A percentile compares a stretch with the other conserved stretches of the same genome.
Evolutionary conservation across 2,888 invertebrate species (phyloP).

Genomic region (Rotaria magnacalcarata): DNA sequence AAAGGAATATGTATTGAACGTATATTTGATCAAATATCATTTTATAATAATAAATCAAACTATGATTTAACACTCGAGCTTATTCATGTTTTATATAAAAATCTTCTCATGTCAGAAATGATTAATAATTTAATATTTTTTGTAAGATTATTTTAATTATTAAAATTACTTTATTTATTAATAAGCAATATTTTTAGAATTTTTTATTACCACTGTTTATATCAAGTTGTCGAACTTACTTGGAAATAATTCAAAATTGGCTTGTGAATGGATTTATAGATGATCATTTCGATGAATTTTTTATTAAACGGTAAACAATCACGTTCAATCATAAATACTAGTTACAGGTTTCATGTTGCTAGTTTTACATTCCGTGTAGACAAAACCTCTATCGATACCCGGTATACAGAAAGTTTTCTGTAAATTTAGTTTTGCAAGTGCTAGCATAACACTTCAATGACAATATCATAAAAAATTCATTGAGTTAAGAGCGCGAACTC

Average conservation of each 20-base stretch:
- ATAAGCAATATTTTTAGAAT: background rate
- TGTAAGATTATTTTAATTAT: background rate
- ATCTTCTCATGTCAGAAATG: background rate
- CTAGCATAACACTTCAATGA: no score
- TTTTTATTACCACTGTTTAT: constrained; percentile 9
- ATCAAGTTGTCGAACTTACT: background rate
- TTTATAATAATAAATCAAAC: background rate
- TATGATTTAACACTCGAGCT: constrained; percentile 15
- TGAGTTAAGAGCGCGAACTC: no score
- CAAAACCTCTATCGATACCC: no score
- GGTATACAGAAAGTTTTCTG: no score
- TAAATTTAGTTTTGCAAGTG: no score
- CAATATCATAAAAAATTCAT: no score
- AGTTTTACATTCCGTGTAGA: no score
- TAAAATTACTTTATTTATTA: background rate
- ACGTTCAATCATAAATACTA: background rate
- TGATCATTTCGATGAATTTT: constrained; percentile 32
- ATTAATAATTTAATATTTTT: background rate
- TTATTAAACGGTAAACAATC: background rate
- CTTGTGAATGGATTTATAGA: background rate
- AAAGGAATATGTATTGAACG: background rate
- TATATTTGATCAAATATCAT: constrained; percentile 15
- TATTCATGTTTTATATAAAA: constrained; percentile 15
- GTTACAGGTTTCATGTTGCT: no score
- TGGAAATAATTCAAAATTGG: constrained; percentile 23